phyloP scores from a whole-genome alignment of 2,113 vertebrate genomes.

The Trachemys scripta region DNA sequence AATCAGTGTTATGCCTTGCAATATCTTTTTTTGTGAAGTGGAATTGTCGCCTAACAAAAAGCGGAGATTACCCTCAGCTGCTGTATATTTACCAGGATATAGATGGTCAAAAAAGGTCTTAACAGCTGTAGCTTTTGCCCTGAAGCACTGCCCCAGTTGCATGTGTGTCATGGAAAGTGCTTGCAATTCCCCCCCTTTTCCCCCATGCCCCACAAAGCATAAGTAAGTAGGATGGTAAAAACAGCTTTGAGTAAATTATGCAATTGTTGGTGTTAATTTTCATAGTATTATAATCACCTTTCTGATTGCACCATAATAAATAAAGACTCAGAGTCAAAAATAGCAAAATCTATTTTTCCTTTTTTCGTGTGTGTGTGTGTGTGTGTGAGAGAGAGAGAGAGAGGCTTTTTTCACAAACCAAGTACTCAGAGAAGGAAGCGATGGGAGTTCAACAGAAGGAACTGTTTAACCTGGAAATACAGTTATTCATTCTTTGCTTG shows the following conservation, averaged over 20 bases:
- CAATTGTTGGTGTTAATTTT: conserved; percentile 63
- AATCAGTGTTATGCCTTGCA: conserved; percentile 47
- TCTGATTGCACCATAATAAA: conserved; percentile 63
- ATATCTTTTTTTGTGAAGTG: conserved; percentile 29
- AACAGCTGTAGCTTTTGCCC: neutral
- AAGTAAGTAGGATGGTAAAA: neutral
- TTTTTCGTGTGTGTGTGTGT: neutral
- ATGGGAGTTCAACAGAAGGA: neutral
- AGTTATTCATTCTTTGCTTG: neutral
- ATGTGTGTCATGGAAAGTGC: neutral
- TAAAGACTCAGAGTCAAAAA: conserved; percentile 54
- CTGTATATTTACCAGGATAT: neutral
- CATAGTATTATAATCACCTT: conserved; percentile 59
- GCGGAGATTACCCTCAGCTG: conserved; percentile 40
- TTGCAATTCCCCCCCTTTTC: neutral
- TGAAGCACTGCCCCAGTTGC: neutral
- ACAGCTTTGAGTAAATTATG: conserved; percentile 35
- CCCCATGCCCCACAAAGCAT: conserved; percentile 1
- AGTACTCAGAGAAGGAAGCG: neutral
- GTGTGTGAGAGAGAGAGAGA: neutral
- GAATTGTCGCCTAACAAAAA: conserved; percentile 54
- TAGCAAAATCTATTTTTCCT: conserved; percentile 37
- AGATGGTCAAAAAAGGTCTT: conserved; percentile 34
- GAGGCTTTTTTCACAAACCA: conserved; percentile 32
- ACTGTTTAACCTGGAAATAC: neutral